Evolutionary conservation across 2,888 invertebrate genomes (phyloP).

Genomic region (Halictus ligatus): DNA sequence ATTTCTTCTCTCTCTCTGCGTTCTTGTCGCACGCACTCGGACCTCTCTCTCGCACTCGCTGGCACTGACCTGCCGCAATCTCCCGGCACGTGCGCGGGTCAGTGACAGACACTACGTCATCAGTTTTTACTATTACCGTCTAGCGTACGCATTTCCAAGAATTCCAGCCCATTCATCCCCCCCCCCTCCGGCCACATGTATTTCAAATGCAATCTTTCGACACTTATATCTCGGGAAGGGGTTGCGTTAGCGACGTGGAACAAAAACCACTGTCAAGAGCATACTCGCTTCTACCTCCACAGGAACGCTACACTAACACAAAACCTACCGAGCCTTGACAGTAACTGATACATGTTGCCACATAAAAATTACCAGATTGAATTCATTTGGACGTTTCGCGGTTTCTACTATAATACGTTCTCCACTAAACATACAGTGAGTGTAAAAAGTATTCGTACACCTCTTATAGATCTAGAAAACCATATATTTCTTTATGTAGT

Average conservation of each 20-base stretch:
- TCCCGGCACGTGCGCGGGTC: constrained; percentile 24
- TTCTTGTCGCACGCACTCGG: constrained; percentile 5
- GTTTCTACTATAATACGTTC: too few relatives aligned
- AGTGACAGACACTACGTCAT: constrained; percentile 23
- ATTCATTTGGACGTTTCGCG: too few relatives aligned
- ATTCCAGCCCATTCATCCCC: constrained; percentile 8
- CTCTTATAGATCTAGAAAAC: too few relatives aligned
- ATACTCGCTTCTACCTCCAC: neutral
- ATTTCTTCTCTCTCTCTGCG: neutral
- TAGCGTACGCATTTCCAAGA: constrained; percentile 25
- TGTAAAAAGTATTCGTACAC: too few relatives aligned
- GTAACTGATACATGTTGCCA: too few relatives aligned
- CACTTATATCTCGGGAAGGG: constrained; percentile 22
- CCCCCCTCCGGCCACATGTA: constrained; percentile 1
- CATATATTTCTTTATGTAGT: too few relatives aligned
- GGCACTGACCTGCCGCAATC: constrained; percentile 19
- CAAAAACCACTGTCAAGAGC: neutral
- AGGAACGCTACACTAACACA: too few relatives aligned
- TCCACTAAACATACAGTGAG: too few relatives aligned
- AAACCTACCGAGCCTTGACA: too few relatives aligned
- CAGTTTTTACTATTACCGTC: constrained; percentile 33
- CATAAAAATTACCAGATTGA: too few relatives aligned
- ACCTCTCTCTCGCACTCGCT: constrained; percentile 8
- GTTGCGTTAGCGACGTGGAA: neutral
- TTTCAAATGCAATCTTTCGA: constrained; percentile 6